Evolutionary conservation across 2,113 vertebrate species (phyloP), one percentile per base, ranked within the genome.

Genomic region (Polypterus senegalus): DNA sequence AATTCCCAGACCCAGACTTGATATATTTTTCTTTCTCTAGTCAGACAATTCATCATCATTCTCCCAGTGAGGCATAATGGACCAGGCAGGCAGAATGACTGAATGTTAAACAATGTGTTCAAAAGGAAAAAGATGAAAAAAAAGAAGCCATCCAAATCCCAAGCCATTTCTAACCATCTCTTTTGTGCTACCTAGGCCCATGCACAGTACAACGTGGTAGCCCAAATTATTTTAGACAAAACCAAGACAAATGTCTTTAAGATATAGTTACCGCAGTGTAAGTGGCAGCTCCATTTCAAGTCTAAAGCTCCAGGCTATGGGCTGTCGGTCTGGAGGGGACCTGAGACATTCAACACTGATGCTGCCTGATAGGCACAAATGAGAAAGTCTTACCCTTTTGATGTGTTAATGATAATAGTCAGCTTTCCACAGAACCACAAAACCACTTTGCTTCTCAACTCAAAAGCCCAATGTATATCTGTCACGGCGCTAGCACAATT

Each of bases 31-130:
- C 83, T 83, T 86, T 83, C 80, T 73, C 70, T 77, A 76, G 83
- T 83, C 80, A 77, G 81, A 80, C 83, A 79, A 97, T 97, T 94
- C 90, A 94, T 97, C 95, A 97, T 92, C 81, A 85, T 80, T 84
- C 86, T 83, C 82, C 79, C 81, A 74, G 75, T 70, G 82, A 86
- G 83, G 80, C 77, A 75, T 80, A 90, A 86, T 79, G 83, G 77
- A 73, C 57, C 71, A 86, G 91, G 88, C 89, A 89, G 81, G 71
- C 65, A 80, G 75, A 79, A 74, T 63, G 82, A 81, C 79, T 72
- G 78, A 81, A 77, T 78, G 81, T 76, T 79, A 80, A 73, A 81
- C 86, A 83, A 83, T 81, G 73, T 74, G 70, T 76, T 66, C 77
- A 77, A 70, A 62, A 65, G 58, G 63, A 60, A 66, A 63, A 74